phyloP scores from a whole-genome alignment of 92 coral and sea anemone genomes.

The Parazoanthus darwini region DNA sequence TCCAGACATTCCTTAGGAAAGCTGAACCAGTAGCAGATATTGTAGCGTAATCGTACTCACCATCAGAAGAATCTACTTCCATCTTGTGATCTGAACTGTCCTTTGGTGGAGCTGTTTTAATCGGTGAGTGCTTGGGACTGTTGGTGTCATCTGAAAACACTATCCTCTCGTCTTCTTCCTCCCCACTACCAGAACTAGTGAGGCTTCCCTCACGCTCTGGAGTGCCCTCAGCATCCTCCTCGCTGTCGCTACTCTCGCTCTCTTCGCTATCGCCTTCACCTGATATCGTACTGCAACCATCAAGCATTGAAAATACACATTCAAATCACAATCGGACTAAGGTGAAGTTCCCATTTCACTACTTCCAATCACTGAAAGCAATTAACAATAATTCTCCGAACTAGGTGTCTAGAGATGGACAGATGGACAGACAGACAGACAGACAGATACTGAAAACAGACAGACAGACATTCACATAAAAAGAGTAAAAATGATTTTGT shows the following conservation, averaged over 20 bases:
- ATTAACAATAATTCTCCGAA: too few species aligned
- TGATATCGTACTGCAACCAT: constrained; percentile 60
- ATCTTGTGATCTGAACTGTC: constrained; percentile 67
- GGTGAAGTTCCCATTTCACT: too few species aligned
- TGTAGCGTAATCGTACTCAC: constrained; percentile 41
- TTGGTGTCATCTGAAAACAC: constrained; percentile 61
- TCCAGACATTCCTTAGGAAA: background rate
- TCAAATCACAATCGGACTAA: background rate
- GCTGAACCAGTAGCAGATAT: background rate
- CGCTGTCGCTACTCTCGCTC: constrained; percentile 95
- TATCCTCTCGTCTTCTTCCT: constrained; percentile 66
- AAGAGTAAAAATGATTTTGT: too few species aligned
- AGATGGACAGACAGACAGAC: too few species aligned
- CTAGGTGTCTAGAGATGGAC: too few species aligned
- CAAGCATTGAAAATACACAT: background rate
- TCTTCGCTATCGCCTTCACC: constrained; percentile 71
- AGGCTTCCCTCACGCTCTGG: constrained; percentile 58
- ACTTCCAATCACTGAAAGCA: too few species aligned
- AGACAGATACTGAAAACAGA: too few species aligned
- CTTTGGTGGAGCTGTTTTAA: constrained; percentile 48
- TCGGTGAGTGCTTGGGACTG: constrained; percentile 61
- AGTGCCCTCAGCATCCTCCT: constrained; percentile 72
- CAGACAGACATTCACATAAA: too few species aligned
- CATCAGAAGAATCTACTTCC: constrained; percentile 79
- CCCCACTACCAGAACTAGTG: constrained; percentile 64